These are phyloP conservation scores for Drosophila meridiana DNA, from an alignment of 2,888 invertebrate genomes.

Conservation along the genomic window DNA sequence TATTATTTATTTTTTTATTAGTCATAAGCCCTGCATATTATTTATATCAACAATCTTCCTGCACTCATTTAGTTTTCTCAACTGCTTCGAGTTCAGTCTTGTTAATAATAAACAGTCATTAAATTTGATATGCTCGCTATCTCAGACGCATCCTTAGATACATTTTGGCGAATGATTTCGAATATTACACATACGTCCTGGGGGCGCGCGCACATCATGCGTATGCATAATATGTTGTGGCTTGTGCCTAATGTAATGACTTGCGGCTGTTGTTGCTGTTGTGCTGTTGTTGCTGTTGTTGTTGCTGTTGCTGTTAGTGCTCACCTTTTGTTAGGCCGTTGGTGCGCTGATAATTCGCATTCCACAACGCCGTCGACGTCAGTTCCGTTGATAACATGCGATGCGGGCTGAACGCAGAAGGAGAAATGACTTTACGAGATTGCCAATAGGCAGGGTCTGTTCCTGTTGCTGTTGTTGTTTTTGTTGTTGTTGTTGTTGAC, in stretches of 20 bases:
- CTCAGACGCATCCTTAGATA: conserved; percentile 3
- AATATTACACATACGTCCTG: conserved; percentile 49
- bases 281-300: neutral
- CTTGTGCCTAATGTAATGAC: conserved; percentile 12
- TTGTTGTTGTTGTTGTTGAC: conserved; percentile 38
- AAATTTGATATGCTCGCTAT: conserved; percentile 3
- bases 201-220: conserved; percentile 31
- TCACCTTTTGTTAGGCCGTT: conserved; percentile 76
- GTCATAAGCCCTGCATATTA: neutral
- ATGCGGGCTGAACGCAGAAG: conserved; percentile 41
- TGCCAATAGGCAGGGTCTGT: conserved; percentile 53
- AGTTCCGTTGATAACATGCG: conserved; percentile 85
- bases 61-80: neutral
- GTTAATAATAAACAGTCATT: neutral
- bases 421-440: conserved; percentile 55
- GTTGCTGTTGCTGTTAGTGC: conserved; percentile 22
- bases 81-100: neutral
- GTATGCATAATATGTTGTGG: conserved; percentile 48
- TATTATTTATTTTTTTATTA: neutral
- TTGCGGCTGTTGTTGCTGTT: neutral
- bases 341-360: conserved; percentile 78
- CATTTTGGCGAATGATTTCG: conserved; percentile 22
- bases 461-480: conserved; percentile 31
- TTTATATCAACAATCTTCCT: neutral
- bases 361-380: conserved; percentile 82